These are phyloP conservation scores for Falcaria lacertinaria DNA, from an alignment of 2,888 invertebrate species.

Conservation along the genomic window DNA sequence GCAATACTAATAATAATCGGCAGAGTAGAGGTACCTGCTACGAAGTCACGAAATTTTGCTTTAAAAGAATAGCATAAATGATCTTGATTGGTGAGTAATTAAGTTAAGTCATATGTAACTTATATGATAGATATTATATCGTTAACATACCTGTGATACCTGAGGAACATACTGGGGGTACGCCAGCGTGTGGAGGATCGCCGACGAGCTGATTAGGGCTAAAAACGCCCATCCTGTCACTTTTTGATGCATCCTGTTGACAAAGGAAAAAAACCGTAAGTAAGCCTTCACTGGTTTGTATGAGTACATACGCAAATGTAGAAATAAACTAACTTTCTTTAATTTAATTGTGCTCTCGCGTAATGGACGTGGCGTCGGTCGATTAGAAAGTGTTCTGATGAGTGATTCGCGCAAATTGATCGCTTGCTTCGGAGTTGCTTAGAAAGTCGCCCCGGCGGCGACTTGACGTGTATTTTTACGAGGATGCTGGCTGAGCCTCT, in stretches of 20 bases:
- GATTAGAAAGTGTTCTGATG: constrained; percentile 77
- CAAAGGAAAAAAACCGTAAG: constrained; percentile 31
- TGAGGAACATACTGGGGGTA: constrained; percentile 79
- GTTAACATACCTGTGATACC: constrained; percentile 72
- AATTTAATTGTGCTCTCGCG: constrained; percentile 54
- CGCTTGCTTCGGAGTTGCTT: constrained; percentile 62
- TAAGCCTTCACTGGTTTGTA: constrained; percentile 9
- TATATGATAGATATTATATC: too few relatives aligned
- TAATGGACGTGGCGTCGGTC: constrained; percentile 42
- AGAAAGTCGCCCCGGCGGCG: constrained; percentile 65
- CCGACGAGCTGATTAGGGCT: constrained; percentile 83
- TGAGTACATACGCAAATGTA: constrained; percentile 11
- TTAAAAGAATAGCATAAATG: too few relatives aligned
- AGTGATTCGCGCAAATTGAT: constrained; percentile 73
- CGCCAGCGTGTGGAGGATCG: constrained; percentile 83
- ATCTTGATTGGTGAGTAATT: too few relatives aligned
- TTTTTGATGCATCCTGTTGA: constrained; percentile 81
- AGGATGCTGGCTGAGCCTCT: constrained; percentile 37
- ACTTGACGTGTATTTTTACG: constrained; percentile 53
- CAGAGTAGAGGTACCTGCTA: too few relatives aligned
- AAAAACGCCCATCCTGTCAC: constrained; percentile 84
- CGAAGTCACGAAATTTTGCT: too few relatives aligned
- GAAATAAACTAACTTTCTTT: constrained; percentile 30
- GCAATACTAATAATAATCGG: too few relatives aligned
- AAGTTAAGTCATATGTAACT: too few relatives aligned